Percentiles rank a stretch among this genome's conserved stretches.
These are phyloP conservation scores for Linurgus olivaceus DNA, from an alignment of 2,797 vertebrate genomes.

Conservation along the genomic window DNA sequence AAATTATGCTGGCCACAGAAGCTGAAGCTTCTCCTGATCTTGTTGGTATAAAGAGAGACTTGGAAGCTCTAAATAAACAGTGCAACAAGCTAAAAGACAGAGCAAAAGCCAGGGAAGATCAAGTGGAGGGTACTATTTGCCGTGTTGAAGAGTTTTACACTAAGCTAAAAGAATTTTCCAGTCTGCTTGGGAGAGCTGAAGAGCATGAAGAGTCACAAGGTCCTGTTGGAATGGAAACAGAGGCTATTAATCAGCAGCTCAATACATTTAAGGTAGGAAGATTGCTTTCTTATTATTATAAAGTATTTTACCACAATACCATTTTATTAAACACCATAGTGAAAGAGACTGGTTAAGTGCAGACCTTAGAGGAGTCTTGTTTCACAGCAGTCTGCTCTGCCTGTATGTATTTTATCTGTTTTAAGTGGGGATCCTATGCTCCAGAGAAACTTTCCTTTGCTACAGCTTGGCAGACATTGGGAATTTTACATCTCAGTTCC, in stretches of 20 bases:
- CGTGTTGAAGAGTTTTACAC: slow-evolving; percentile 85
- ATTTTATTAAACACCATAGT: not conserved
- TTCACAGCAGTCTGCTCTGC: not conserved
- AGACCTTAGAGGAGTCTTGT: not conserved
- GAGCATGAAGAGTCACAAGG: slow-evolving; percentile 91
- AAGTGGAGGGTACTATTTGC: slow-evolving; percentile 80
- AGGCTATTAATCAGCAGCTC: slow-evolving; percentile 93
- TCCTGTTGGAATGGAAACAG: slow-evolving; percentile 93
- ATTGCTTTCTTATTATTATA: not conserved
- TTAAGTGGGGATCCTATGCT: not conserved
- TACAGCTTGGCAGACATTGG: not conserved
- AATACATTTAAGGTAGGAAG: slow-evolving; percentile 90
- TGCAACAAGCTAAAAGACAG: slow-evolving; percentile 93
- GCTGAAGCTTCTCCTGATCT: slow-evolving; percentile 90
- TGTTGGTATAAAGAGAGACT: slow-evolving; percentile 89
- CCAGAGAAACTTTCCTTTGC: not conserved
- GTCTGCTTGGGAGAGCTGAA: slow-evolving; percentile 78
- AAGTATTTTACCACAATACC: not conserved
- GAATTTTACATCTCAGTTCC: not conserved
- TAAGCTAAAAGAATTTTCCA: slow-evolving; percentile 80
- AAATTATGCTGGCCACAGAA: slow-evolving; percentile 90
- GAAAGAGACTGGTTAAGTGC: not conserved
- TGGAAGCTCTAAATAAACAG: slow-evolving; percentile 93
- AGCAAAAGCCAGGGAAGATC: slow-evolving; percentile 84
- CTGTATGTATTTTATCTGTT: not conserved